phyloP scores from a whole-genome alignment of 2,113 vertebrate genomes.

The Psophia crepitans region DNA sequence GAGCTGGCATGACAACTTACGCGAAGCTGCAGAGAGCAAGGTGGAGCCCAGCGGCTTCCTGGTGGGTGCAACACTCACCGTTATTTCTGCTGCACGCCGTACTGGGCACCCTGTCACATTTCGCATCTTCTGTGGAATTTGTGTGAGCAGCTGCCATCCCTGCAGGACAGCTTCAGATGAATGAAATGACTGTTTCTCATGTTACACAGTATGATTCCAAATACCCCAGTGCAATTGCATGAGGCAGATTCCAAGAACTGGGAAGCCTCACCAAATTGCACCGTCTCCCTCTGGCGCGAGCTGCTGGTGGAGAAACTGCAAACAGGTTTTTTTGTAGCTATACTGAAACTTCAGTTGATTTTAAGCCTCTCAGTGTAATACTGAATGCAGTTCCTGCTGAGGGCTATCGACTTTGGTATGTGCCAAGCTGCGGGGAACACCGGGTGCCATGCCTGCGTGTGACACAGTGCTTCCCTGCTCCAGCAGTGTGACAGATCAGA shows the following conservation, averaged over 20 bases:
- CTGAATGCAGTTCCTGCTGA: conserved; percentile 24
- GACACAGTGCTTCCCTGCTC: neutral
- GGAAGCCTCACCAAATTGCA: neutral
- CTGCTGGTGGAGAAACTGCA: neutral
- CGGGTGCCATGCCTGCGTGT: neutral
- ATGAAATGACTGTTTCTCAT: neutral
- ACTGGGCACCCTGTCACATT: neutral
- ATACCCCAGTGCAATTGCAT: neutral
- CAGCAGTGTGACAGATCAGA: neutral
- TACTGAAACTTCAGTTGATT: neutral
- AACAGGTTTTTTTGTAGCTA: neutral
- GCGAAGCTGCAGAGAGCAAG: neutral
- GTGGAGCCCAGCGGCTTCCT: neutral
- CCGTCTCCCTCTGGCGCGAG: neutral
- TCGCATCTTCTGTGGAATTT: neutral
- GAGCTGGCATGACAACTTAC: neutral
- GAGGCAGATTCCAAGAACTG: neutral
- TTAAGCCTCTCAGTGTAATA: conserved; percentile 37
- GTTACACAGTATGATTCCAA: neutral
- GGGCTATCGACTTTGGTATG: neutral
- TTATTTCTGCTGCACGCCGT: neutral
- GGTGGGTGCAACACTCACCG: neutral
- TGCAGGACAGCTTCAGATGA: neutral
- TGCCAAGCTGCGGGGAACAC: conserved; percentile 20
- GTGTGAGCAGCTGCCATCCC: neutral